These are phyloP conservation scores for Alces alces DNA, from an alignment of 2,113 vertebrate genomes.

Conservation along the genomic window DNA sequence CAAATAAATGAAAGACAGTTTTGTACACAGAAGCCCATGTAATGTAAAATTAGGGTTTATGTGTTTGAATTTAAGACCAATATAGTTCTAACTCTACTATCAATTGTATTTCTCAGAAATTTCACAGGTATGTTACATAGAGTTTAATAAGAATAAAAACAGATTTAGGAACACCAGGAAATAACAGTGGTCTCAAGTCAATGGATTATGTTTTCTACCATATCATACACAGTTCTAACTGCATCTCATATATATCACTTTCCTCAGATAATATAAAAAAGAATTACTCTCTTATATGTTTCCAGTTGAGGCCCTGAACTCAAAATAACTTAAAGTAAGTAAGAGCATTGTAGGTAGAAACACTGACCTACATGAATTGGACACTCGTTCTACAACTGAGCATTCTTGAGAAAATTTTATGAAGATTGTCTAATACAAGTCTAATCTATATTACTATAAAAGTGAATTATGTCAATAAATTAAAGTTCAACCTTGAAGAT, in stretches of 20 bases:
- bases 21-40: not conserved
- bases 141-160: not conserved
- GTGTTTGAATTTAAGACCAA: not conserved
- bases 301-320: not conserved
- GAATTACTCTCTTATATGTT: not conserved
- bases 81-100: not conserved
- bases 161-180: not conserved
- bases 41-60: not conserved
- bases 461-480: not conserved
- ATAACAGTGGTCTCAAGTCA: not conserved
- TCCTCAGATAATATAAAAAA: not conserved
- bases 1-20: not conserved
- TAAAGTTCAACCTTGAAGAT: not conserved
- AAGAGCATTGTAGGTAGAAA: not conserved
- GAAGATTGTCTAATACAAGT: not conserved
- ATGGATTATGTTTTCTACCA: not conserved
- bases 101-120: conserved; percentile 13
- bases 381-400: not conserved
- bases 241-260: not conserved
- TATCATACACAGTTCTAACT: not conserved
- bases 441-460: not conserved
- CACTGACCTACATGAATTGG: not conserved
- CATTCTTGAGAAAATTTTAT: not conserved
- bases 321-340: not conserved
- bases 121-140: not conserved